Conservation (phyloP, 2,797 vertebrate genomes). For the Pipistrellus pygmaeus region DNA sequence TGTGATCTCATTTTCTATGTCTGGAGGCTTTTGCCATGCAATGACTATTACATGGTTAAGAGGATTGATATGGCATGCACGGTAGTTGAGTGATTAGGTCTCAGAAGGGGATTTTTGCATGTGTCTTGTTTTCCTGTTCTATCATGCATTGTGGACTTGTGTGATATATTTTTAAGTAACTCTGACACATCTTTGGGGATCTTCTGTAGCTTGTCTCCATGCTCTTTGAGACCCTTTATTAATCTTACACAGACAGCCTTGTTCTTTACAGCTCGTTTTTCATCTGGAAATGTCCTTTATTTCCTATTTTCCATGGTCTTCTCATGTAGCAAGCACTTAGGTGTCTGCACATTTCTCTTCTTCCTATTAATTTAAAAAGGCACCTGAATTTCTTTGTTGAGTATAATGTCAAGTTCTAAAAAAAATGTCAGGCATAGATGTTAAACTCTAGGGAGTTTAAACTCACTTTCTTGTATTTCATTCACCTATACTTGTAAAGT, state of each 20-base stretch:
- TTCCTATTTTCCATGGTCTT: constrained; percentile 26
- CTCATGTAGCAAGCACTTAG: constrained; percentile 49
- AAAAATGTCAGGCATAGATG: constrained; percentile 35
- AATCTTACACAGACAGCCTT: constrained; percentile 37
- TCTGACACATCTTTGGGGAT: not conserved
- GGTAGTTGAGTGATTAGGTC: constrained; percentile 48
- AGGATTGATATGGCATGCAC: not conserved
- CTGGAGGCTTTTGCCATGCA: constrained; percentile 71
- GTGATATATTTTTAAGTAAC: not conserved
- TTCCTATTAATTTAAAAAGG: constrained; percentile 70
- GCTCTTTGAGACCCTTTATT: constrained; percentile 1
- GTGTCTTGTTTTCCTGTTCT: constrained; percentile 9
- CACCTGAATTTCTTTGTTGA: constrained; percentile 40
- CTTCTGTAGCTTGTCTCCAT: not conserved
- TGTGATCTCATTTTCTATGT: constrained; percentile 74
- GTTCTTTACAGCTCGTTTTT: constrained; percentile 55
- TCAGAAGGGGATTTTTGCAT: constrained; percentile 24
- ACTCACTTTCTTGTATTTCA: not conserved
- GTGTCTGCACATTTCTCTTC: constrained; percentile 2
- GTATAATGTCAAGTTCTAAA: constrained; percentile 55
- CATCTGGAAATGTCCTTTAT: constrained; percentile 33
- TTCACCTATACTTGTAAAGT: constrained; percentile 48
- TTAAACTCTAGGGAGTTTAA: constrained; percentile 37
- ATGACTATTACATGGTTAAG: constrained; percentile 50
- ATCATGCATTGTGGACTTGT: not conserved